Evolutionary conservation across 37 sponge, comb jelly and placozoan species (phyloP).

Genomic region (Cladorhizidae sp.): DNA sequence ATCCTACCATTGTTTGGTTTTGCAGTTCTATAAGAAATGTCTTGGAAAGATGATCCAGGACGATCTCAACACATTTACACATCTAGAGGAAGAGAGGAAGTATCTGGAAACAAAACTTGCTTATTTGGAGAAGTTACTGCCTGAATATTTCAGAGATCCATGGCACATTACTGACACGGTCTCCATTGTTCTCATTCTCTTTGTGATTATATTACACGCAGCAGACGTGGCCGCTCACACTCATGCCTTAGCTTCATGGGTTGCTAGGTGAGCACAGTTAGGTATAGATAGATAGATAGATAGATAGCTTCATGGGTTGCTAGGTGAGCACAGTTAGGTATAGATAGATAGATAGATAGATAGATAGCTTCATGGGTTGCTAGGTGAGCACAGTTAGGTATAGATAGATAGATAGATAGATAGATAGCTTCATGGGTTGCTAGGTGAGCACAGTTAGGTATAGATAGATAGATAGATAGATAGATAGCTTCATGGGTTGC

Average conservation of each 20-base stretch:
- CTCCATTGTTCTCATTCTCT: conserved; percentile 5
- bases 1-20: background rate
- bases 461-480: no score
- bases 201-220: conserved; percentile 24
- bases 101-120: conserved; percentile 9
- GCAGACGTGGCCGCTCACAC: conserved; percentile 38
- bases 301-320: no score
- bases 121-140: background rate
- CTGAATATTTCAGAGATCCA: conserved; percentile 32
- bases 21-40: background rate
- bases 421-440: no score
- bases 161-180: conserved; percentile 58
- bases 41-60: background rate
- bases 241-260: conserved; percentile 5
- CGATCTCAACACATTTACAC: conserved; percentile 10
- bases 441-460: no score
- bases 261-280: conserved; percentile 2
- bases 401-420: no score
- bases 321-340: no score
- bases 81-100: conserved; percentile 22
- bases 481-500: no score
- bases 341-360: no score
- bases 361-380: no score
- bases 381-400: no score
- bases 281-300: background rate